Evolutionary conservation across 2,797 vertebrate genomes (phyloP).

Genomic region (Coluber constrictor): DNA sequence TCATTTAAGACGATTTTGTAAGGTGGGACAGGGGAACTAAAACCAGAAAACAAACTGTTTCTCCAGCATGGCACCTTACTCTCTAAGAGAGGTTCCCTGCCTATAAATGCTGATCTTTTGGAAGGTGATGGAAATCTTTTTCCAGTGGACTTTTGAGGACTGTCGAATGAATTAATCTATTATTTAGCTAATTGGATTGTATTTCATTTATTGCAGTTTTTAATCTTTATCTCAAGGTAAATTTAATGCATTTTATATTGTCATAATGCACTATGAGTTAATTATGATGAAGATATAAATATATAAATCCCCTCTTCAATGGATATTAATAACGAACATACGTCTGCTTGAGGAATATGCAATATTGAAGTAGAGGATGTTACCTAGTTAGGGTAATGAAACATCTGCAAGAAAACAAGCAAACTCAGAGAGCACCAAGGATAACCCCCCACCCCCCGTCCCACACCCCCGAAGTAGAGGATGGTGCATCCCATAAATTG

Average conservation of each 20-base stretch:
- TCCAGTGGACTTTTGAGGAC: not conserved
- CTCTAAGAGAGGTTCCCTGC: not conserved
- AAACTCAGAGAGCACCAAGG: too few relatives aligned
- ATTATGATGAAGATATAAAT: not conserved
- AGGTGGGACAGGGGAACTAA: not conserved
- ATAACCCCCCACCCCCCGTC: too few relatives aligned
- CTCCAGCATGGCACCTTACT: not conserved
- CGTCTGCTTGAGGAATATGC: not conserved
- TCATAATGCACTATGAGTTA: not conserved
- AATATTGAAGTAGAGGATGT: not conserved
- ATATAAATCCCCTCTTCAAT: not conserved
- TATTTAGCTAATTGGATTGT: not conserved
- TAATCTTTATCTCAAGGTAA: not conserved
- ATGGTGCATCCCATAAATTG: not conserved
- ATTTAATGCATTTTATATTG: not conserved
- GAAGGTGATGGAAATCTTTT: not conserved
- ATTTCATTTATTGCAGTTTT: not conserved
- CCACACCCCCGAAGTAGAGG: not conserved
- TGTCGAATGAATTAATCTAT: not conserved
- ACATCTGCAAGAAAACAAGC: too few relatives aligned
- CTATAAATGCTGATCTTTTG: not conserved
- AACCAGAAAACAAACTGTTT: not conserved
- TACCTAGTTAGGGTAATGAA: too few relatives aligned
- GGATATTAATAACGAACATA: not conserved
- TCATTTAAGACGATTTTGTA: not conserved